Percentiles rank a stretch among this genome's conserved stretches.
Evolutionary conservation across 2,888 invertebrate genomes (phyloP).

Genomic region (Nomada fucata): DNA sequence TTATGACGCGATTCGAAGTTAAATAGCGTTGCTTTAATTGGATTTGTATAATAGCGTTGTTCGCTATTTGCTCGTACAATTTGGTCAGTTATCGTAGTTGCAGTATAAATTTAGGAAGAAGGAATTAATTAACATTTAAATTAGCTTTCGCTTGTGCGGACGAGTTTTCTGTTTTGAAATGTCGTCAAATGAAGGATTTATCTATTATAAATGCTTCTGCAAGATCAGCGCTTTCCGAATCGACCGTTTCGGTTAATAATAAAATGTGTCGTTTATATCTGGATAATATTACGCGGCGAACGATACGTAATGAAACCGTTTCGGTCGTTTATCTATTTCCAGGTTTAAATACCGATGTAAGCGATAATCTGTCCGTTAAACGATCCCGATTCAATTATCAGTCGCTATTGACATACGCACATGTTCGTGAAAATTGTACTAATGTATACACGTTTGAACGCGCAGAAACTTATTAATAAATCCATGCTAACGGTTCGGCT

Average conservation of each 20-base stretch:
- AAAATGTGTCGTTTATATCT: background rate
- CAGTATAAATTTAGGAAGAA: no score
- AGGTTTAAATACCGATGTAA: slow-evolving; percentile 28
- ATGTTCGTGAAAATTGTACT: slow-evolving; percentile 36
- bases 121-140: no score
- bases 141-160: no score
- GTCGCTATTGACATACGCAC: slow-evolving; percentile 7
- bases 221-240: background rate
- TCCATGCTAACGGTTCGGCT: slow-evolving; percentile 19
- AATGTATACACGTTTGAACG: slow-evolving; percentile 33
- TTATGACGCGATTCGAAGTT: no score
- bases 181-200: no score
- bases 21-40: no score
- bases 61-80: no score
- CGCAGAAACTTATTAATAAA: slow-evolving; percentile 35
- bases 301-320: background rate
- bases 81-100: no score
- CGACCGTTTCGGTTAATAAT: background rate
- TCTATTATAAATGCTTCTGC: no score
- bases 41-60: no score
- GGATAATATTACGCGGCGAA: background rate
- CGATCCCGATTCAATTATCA: slow-evolving; percentile 34
- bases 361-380: slow-evolving; percentile 27
- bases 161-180: no score
- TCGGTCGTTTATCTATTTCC: slow-evolving; percentile 5